Percentiles rank a stretch among this genome's conserved stretches.
These are phyloP conservation scores for Leptinotarsa undecemlineata DNA, from an alignment of 1,140 invertebrate species.

Conservation along the genomic window DNA sequence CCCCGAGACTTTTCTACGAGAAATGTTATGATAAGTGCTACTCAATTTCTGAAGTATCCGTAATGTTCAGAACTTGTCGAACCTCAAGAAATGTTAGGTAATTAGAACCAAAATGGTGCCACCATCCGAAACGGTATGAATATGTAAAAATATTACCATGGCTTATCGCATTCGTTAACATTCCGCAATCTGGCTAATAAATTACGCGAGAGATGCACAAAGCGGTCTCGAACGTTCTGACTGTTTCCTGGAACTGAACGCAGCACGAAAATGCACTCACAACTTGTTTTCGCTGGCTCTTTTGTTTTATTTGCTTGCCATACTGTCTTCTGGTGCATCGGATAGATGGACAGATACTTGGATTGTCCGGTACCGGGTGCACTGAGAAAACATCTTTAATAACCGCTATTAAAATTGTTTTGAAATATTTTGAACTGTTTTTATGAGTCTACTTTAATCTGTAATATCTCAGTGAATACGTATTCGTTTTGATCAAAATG, in stretches of 20 bases:
- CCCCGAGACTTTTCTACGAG: too few relatives aligned
- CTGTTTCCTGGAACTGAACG: constrained; percentile 42
- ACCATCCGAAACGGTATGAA: not conserved
- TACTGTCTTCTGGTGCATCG: not conserved
- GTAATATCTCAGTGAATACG: too few relatives aligned
- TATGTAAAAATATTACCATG: constrained; percentile 14
- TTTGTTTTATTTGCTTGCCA: constrained; percentile 15
- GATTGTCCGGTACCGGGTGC: not conserved
- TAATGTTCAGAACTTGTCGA: not conserved
- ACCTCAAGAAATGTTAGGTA: too few relatives aligned
- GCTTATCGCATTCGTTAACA: constrained; percentile 31
- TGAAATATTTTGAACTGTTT: too few relatives aligned
- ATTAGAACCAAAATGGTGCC: too few relatives aligned
- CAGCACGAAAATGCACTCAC: constrained; percentile 44
- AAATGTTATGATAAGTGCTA: not conserved
- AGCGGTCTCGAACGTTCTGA: constrained; percentile 15
- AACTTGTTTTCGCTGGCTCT: constrained; percentile 28
- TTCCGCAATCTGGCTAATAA: constrained; percentile 37
- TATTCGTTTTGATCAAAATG: too few relatives aligned
- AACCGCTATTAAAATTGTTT: too few relatives aligned
- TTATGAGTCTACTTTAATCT: too few relatives aligned
- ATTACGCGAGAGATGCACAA: constrained; percentile 28
- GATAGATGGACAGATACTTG: not conserved
- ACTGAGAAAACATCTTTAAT: not conserved
- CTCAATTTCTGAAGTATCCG: not conserved